Percentiles rank a stretch among this genome's conserved stretches.
Evolutionary conservation across 2,113 vertebrate species (phyloP).

Genomic region (Copsychus sechellarum): DNA sequence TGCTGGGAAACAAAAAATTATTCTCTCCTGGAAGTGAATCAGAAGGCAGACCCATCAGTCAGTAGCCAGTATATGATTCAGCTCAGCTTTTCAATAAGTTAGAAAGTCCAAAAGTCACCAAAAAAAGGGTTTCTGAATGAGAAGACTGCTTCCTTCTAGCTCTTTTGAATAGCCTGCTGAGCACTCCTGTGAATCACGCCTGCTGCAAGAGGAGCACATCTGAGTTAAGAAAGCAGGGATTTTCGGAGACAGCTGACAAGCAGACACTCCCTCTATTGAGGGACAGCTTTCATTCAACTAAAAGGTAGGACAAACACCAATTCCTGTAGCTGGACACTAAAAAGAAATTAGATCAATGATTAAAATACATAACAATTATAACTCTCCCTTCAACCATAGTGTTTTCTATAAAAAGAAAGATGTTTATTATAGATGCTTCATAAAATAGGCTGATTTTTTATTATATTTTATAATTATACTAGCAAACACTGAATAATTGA

Average conservation of each 20-base stretch:
- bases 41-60: constrained; percentile 71
- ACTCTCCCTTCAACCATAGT: not conserved
- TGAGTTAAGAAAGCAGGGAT: constrained; percentile 40
- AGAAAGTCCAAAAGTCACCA: constrained; percentile 64
- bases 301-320: constrained; percentile 72
- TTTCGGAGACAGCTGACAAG: constrained; percentile 62
- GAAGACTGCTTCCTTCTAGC: constrained; percentile 1
- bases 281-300: constrained; percentile 56
- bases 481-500: not conserved
- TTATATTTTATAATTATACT: constrained; percentile 13
- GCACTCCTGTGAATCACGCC: constrained; percentile 23
- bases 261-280: constrained; percentile 49
- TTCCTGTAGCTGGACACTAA: not conserved
- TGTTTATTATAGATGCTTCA: not conserved
- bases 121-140: constrained; percentile 53
- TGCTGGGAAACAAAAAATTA: constrained; percentile 73
- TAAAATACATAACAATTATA: not conserved
- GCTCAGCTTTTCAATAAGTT: constrained; percentile 64
- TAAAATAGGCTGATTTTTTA: not conserved
- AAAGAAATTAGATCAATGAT: not conserved
- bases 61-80: constrained; percentile 75
- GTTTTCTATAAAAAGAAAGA: not conserved
- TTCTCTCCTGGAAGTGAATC: constrained; percentile 72
- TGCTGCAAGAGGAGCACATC: constrained; percentile 42
- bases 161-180: constrained; percentile 39